A percentile compares a stretch with the other conserved stretches of the same genome.
Evolutionary conservation across 2,888 invertebrate genomes (phyloP).

Genomic region (Mythimna loreyi): DNA sequence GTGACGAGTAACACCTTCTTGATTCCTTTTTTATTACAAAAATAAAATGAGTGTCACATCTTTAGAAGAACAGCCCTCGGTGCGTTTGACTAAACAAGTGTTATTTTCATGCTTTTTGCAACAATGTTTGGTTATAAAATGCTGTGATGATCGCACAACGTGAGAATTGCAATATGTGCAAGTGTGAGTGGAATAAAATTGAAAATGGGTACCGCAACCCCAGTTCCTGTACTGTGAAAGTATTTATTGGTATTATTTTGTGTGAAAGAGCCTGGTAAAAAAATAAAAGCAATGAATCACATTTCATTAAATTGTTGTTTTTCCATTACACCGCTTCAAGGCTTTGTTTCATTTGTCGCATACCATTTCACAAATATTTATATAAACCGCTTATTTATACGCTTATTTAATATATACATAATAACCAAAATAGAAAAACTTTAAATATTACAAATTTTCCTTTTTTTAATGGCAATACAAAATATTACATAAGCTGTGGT

Average conservation of each 20-base stretch:
- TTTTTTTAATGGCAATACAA: constrained; percentile 26
- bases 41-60: constrained; percentile 65
- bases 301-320: constrained; percentile 35
- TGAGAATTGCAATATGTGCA: constrained; percentile 40
- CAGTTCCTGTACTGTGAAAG: constrained; percentile 18
- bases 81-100: constrained; percentile 61
- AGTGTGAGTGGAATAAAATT: constrained; percentile 44
- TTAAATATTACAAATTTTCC: neutral
- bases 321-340: constrained; percentile 48
- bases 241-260: constrained; percentile 17
- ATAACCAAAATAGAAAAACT: too few relatives aligned
- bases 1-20: constrained; percentile 45
- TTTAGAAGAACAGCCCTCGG: constrained; percentile 63
- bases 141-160: constrained; percentile 39
- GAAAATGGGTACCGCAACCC: constrained; percentile 7
- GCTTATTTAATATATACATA: too few relatives aligned
- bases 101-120: constrained; percentile 51
- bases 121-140: constrained; percentile 44
- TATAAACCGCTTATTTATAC: neutral
- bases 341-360: constrained; percentile 53
- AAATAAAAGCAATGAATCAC: constrained; percentile 52
- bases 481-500: constrained; percentile 31
- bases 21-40: constrained; percentile 17
- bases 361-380: constrained; percentile 16
- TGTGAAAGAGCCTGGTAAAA: constrained; percentile 51